Conservation (phyloP, 2,113 vertebrate species). For the Entelurus aequoreus region DNA sequence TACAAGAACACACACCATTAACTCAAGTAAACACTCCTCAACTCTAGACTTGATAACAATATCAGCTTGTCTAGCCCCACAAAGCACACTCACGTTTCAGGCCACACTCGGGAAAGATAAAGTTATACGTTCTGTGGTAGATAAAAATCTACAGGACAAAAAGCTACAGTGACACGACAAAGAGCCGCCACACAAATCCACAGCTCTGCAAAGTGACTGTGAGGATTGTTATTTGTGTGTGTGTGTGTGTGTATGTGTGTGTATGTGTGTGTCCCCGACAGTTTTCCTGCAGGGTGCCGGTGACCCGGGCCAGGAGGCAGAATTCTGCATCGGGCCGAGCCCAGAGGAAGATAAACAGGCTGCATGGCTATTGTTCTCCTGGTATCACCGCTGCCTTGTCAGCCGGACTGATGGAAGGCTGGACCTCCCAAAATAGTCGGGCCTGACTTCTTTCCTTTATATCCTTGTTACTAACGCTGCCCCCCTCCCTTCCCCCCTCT, state of each 20-base stretch:
- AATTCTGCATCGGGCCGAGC: slow-evolving; percentile 8
- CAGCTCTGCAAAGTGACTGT: slow-evolving; percentile 14
- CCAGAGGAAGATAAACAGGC: slow-evolving; percentile 57
- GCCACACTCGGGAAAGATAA: slow-evolving; percentile 2
- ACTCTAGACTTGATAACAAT: slow-evolving; percentile 49
- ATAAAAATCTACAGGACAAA: slow-evolving; percentile 16
- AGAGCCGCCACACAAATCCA: neutral
- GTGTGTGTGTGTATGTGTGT: too few relatives aligned
- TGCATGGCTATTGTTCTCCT: slow-evolving; percentile 53
- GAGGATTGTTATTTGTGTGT: neutral
- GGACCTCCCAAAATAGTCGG: slow-evolving; percentile 63
- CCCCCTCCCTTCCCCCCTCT: neutral
- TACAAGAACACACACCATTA: slow-evolving; percentile 41
- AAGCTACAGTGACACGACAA: slow-evolving; percentile 7
- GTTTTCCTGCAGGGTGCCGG: slow-evolving; percentile 38
- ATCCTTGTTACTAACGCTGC: slow-evolving; percentile 63
- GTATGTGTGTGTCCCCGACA: slow-evolving; percentile 16
- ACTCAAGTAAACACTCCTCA: slow-evolving; percentile 37
- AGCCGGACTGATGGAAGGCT: slow-evolving; percentile 56
- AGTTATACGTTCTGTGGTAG: slow-evolving; percentile 8
- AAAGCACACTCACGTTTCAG: neutral
- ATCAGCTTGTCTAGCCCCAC: slow-evolving; percentile 25
- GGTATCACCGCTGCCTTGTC: slow-evolving; percentile 56
- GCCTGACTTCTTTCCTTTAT: slow-evolving; percentile 46
- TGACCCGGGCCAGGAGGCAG: slow-evolving; percentile 35